Base-by-base conservation (phyloP, 2,797 vertebrate species). In the Pseudocheirus occidentalis region DNA sequence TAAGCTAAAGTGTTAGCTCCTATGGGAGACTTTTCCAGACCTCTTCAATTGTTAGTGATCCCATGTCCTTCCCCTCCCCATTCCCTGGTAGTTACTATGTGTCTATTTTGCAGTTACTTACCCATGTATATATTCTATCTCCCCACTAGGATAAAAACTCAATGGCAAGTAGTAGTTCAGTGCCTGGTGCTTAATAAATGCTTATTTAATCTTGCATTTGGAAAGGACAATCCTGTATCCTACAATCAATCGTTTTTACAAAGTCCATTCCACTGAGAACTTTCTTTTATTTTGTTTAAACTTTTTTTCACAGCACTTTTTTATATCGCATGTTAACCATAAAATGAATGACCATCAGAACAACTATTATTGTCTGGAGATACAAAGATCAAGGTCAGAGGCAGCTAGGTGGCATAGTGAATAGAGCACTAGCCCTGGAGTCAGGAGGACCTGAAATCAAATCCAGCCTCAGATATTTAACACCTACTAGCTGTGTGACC, bases 181-280 rank as follows among this genome's bases (percentile, higher is more conserved):
- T 24, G 2, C 16, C n/a, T 21, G 66, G n/a, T 40, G 66, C n/a
- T 73, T 73, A 24, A 73, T 73, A 73, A 73, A 73, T 73, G 16
- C n/a, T 73, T 73, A 73, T 40, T 73, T 40, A 73, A 40, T 73
- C 5, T 40, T 73, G n/a, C 66, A 73, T 9, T 73, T 73, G 7
- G n/a, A 73, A 73, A n/a, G n/a, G n/a, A 40, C 1, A 73, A 73
- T 73, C 18, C n/a, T 40, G n/a, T 18, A 6, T 73, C 34, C 34
- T 66, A 73, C 94, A 96, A 92, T 94, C 92, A 92, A 1, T 40
- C 55, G 92, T 97, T 96, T 93, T 92, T 81, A 58, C 40, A 91
- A 34, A 95, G 87, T 66, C 96, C 53, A 81, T 91, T 94, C 66
- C 66, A 92, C 91, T 40, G 66, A 73, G n/a, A 2, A 73, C 34